Evolutionary conservation across 2,113 vertebrate genomes (phyloP).

Genomic region (Delphinapterus leucas): DNA sequence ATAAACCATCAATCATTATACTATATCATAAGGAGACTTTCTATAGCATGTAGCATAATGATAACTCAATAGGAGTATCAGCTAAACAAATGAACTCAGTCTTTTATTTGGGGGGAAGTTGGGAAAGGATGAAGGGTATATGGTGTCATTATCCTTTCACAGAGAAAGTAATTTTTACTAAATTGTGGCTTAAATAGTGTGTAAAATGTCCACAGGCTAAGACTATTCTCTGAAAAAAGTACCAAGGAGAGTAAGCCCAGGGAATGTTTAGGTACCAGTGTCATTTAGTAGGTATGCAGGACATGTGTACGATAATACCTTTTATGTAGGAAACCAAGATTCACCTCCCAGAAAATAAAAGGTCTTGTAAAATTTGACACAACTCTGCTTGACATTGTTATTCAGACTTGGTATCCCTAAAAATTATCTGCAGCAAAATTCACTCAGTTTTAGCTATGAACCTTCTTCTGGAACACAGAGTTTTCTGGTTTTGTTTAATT

Average conservation of each 20-base stretch:
- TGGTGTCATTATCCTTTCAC: background rate
- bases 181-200: background rate
- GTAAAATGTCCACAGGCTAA: background rate
- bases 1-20: background rate
- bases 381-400: background rate
- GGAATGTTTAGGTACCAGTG: background rate
- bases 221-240: background rate
- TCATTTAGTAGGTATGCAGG: background rate
- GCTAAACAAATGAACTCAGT: background rate
- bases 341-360: background rate
- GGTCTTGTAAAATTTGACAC: background rate
- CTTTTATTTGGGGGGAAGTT: background rate
- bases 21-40: background rate
- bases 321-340: background rate
- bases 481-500: background rate
- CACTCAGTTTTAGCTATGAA: background rate
- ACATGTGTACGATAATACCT: accelerated
- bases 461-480: background rate
- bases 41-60: background rate
- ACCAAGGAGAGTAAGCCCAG: background rate
- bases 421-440: background rate
- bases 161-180: background rate
- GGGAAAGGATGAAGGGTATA: background rate
- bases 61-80: background rate
- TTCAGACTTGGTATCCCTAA: background rate